phyloP scores from a whole-genome alignment of 1,140 invertebrate genomes.

The Gryon sp. region DNA sequence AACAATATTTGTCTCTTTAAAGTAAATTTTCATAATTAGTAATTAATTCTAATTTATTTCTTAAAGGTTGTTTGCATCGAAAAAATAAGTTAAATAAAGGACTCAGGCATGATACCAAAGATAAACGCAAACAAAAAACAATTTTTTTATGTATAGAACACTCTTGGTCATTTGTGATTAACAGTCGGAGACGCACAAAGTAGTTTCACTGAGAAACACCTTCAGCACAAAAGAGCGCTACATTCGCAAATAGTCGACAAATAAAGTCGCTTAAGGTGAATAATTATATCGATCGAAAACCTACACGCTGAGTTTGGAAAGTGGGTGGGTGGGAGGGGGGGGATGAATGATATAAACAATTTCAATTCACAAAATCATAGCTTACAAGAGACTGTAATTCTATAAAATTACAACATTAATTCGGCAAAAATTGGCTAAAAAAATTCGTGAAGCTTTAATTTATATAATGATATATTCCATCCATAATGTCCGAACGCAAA shows the following conservation, averaged over 20 bases:
- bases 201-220: conserved; percentile 65
- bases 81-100: conserved; percentile 65
- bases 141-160: conserved; percentile 69
- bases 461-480: conserved; percentile 77
- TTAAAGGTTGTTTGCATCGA: not conserved
- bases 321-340: no score
- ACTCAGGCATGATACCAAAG: conserved; percentile 79
- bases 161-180: conserved; percentile 73
- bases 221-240: conserved; percentile 67
- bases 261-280: conserved; percentile 41
- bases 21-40: no score
- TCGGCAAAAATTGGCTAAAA: not conserved
- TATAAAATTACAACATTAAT: not conserved
- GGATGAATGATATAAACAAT: no score
- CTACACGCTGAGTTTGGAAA: no score
- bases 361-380: no score
- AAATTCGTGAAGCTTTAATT: conserved; percentile 44
- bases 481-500: conserved; percentile 60
- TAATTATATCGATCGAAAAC: conserved; percentile 66
- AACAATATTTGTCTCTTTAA: no score
- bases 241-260: conserved; percentile 14
- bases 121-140: no score
- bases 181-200: conserved; percentile 76
- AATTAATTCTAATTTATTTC: not conserved
- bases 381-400: conserved; percentile 2